Percentiles rank a stretch among this genome's conserved stretches.
Evolutionary conservation across 1,140 invertebrate genomes (phyloP).

Genomic region (Marisa cornuarietis): DNA sequence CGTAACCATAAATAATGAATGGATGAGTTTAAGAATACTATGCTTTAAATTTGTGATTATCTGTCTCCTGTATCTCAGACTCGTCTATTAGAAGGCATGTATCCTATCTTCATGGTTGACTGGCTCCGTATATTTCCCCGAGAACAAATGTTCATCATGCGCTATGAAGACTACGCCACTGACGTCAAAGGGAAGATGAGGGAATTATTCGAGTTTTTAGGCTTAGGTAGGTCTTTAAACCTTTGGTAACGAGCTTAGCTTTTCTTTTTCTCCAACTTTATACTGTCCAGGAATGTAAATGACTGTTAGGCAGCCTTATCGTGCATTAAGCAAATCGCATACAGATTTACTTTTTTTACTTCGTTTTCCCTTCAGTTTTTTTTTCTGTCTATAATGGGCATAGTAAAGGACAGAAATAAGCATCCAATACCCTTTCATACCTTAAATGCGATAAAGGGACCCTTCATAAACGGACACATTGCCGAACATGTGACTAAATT

Average conservation of each 20-base stretch:
- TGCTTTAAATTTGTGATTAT: not conserved
- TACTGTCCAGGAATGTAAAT: no score
- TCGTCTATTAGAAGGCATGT: slow-evolving; percentile 13
- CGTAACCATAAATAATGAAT: not conserved
- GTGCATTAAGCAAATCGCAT: no score
- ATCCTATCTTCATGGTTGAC: slow-evolving; percentile 20
- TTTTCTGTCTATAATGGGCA: no score
- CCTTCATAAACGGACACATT: no score
- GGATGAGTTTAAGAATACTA: not conserved
- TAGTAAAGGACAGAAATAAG: no score
- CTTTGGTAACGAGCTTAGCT: not conserved
- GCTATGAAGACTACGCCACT: slow-evolving; percentile 9
- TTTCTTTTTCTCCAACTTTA: not conserved
- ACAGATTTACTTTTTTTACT: no score
- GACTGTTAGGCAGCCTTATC: no score
- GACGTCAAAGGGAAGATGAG: not conserved
- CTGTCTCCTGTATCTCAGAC: not conserved
- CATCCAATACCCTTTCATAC: no score
- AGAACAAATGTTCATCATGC: slow-evolving; percentile 8
- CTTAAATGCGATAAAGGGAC: no score
- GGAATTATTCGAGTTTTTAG: slow-evolving; percentile 9
- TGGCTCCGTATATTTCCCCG: slow-evolving; percentile 9
- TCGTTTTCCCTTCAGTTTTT: no score
- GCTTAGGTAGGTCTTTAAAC: not conserved
- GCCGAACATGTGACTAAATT: no score